Evolutionary conservation across 2,797 vertebrate genomes (phyloP), one percentile per base, ranked within the genome.

Genomic region (Sphaeramia orbicularis): DNA sequence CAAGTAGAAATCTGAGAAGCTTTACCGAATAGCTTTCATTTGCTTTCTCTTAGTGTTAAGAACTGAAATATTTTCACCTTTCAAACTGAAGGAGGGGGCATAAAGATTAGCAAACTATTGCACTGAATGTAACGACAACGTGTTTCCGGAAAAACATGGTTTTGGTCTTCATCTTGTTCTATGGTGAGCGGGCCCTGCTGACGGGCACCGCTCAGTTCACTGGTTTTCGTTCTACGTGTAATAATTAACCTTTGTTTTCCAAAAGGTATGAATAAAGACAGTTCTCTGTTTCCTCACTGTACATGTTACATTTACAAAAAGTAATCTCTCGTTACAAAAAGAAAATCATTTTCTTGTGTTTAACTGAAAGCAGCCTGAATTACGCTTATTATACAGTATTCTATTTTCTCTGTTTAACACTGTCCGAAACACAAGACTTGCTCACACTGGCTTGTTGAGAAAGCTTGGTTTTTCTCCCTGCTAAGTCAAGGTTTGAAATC

Each of bases 251-350:
- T 88, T 80, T 92, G 91, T 84, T 94, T 93, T 90, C 91, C 92
- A 93, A 96, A 96, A 95, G 7, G 76, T 89, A 84, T 89, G 74
- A 86, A 90, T 86, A 84, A 90, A 89, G 90, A 95, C 91, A 93
- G 93, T 93, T 94, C 86, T 91, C 92, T 73, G 71, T 93, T 86
- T 84, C 86, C 91, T 95, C 86, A 70, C 70, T 96, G 86, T 92
- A 93, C 90, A 93, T 82, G 85, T 84, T 86, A 86, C 74, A 92
- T 94, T 95, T 96, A 95, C 95, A 97, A 96, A 95, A 94, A 91
- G 91, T 92, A 89, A 91, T 88, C 89, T 92, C 85, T 91, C 69
- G 1, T 90, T 92, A 93, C 79, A 93, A 91, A 90, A 90, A 76
- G 76, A 76, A 85, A 80, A 72, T 35, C 57, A 64, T 82, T 75